A percentile compares a stretch with the other conserved stretches of the same genome.
phyloP scores from a whole-genome alignment of 2,888 invertebrate genomes.

The Caenorhabditis sp. region DNA sequence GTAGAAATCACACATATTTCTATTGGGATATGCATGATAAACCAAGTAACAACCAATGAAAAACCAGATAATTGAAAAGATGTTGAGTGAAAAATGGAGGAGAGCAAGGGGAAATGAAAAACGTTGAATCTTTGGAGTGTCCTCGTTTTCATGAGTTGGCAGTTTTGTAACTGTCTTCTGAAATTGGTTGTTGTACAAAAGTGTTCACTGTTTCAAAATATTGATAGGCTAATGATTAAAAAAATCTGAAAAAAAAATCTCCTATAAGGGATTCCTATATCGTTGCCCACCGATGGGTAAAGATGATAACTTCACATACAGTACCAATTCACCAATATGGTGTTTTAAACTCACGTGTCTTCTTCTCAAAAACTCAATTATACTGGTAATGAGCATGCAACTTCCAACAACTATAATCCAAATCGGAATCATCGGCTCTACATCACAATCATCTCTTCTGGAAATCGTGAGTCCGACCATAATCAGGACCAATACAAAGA shows the following conservation, averaged over 20 bases:
- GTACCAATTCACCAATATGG: no score
- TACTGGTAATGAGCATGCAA: conserved; percentile 15
- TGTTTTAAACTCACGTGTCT: conserved; percentile 16
- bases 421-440: conserved; percentile 33
- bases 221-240: no score
- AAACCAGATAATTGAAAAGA: not conserved
- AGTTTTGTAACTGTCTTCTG: not conserved
- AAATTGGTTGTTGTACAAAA: not conserved
- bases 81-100: not conserved
- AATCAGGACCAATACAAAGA: not conserved
- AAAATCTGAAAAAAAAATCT: no score
- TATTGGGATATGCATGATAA: not conserved
- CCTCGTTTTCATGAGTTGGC: not conserved
- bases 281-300: no score
- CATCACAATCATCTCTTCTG: conserved; percentile 27
- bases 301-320: no score
- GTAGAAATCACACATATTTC: not conserved
- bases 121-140: not conserved
- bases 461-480: conserved; percentile 1
- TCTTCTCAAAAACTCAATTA: conserved; percentile 20
- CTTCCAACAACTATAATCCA: conserved; percentile 28
- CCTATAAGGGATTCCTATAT: no score
- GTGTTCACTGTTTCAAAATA: not conserved
- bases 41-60: not conserved
- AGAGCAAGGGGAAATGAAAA: not conserved